Percentiles rank a stretch among this genome's conserved stretches.
These are phyloP conservation scores for Chauna torquata DNA, from an alignment of 2,113 vertebrate species.

Conservation along the genomic window DNA sequence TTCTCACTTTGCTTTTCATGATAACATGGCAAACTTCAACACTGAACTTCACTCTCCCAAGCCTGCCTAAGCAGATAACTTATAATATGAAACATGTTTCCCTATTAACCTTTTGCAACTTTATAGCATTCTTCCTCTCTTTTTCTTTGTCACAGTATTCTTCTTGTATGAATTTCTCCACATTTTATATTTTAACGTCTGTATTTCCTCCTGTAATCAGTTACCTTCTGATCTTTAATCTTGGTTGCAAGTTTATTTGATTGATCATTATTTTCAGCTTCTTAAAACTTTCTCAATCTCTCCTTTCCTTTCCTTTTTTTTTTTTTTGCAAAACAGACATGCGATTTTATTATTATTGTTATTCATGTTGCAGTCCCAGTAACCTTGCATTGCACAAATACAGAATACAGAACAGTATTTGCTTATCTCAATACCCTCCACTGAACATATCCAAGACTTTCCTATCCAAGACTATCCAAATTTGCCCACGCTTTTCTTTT, in stretches of 20 bases:
- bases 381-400: not conserved
- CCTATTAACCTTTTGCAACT: not conserved
- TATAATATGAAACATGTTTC: not conserved
- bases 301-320: not conserved
- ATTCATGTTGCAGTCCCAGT: not conserved
- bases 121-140: not conserved
- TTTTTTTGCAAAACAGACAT: not conserved
- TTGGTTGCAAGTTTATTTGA: not conserved
- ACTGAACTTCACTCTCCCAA: not conserved
- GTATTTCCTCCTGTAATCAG: not conserved
- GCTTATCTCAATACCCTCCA: not conserved
- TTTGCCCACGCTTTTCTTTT: not conserved
- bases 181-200: not conserved
- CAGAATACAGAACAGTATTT: not conserved
- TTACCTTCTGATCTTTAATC: not conserved
- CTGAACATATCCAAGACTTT: not conserved
- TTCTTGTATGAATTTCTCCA: not conserved
- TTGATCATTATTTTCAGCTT: not conserved
- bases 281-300: not conserved
- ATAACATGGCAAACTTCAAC: not conserved
- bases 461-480: not conserved
- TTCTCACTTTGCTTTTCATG: not conserved
- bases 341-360: not conserved
- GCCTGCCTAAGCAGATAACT: not conserved
- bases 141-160: not conserved